Conservation (phyloP, 2,113 vertebrate species). For the Ptilorrhoa leucosticta region DNA sequence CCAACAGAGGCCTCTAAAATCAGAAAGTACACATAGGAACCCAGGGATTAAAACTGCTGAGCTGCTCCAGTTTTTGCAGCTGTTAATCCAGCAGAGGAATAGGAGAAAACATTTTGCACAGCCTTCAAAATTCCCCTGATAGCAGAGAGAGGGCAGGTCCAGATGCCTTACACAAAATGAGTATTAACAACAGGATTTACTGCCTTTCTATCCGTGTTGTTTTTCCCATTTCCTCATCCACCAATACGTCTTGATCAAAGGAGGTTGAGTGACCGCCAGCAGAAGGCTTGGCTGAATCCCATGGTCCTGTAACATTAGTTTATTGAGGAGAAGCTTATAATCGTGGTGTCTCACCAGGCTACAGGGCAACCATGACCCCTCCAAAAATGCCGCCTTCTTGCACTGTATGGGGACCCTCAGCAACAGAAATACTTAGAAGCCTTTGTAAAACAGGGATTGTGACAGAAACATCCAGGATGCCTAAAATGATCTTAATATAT, state of each 20-base stretch:
- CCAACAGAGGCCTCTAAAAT: background rate
- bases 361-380: background rate
- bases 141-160: background rate
- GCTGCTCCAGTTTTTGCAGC: background rate
- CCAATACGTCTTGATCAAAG: background rate
- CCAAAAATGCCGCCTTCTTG: background rate
- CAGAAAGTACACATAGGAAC: background rate
- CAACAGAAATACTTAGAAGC: background rate
- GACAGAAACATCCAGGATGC: background rate
- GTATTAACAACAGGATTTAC: background rate
- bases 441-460: background rate
- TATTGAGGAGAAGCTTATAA: background rate
- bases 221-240: background rate
- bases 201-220: rapidly evolving
- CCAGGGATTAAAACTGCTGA: background rate
- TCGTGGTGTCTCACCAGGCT: background rate
- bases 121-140: background rate
- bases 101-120: background rate
- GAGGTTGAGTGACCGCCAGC: background rate
- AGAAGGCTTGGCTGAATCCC: background rate
- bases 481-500: background rate
- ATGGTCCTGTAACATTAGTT: background rate
- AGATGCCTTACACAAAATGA: background rate
- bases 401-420: background rate
- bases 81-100: background rate